These are phyloP conservation scores for Cephus runcator DNA, from an alignment of 2,888 invertebrate genomes.

Conservation along the genomic window DNA sequence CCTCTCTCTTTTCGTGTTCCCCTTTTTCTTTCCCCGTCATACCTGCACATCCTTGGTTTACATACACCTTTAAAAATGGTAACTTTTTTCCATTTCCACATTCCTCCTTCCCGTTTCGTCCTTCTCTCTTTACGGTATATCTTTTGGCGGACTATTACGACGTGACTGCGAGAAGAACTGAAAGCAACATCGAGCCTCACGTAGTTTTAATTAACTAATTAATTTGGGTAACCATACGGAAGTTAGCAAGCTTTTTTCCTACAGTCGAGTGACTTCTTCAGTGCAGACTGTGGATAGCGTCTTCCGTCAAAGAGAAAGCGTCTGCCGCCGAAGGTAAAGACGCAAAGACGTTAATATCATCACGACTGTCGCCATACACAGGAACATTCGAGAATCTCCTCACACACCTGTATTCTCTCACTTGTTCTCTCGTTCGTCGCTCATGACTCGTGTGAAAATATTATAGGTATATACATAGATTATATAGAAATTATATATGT, in stretches of 20 bases:
- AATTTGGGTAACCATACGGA: neutral
- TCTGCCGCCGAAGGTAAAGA: neutral
- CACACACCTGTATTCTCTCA: neutral
- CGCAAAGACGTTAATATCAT: neutral
- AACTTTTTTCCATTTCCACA: neutral
- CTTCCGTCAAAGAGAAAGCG: neutral
- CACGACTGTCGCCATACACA: neutral
- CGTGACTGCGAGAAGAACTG: neutral
- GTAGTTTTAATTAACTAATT: neutral
- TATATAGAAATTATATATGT: no score
- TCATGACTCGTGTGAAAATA: neutral
- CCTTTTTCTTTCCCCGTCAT: neutral
- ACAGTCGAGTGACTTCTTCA: neutral
- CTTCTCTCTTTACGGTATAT: neutral
- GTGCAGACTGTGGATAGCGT: neutral
- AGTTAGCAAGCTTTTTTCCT: neutral
- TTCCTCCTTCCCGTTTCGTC: neutral
- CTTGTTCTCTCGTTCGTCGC: neutral
- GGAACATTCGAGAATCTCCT: neutral
- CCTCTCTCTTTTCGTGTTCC: neutral
- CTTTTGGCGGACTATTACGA: neutral
- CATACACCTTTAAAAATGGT: neutral
- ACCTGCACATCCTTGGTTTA: neutral
- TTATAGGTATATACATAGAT: no score
- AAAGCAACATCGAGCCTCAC: neutral